Base-by-base conservation (phyloP, 2,113 vertebrate species). In the Hyaena hyaena region DNA sequence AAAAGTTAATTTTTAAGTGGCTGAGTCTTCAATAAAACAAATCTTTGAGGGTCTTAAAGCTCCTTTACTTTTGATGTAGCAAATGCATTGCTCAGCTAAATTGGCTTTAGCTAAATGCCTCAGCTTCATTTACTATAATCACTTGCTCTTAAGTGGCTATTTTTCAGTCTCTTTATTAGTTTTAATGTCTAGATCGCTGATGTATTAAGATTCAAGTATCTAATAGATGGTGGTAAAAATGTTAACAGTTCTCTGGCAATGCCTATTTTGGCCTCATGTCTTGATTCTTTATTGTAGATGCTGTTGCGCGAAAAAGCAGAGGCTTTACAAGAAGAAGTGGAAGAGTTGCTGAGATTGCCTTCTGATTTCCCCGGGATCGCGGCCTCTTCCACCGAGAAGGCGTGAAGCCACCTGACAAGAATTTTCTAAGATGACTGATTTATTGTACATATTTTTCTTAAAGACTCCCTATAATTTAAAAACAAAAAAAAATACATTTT, bases 231-330 rank as follows among this genome's bases (percentile, higher is more conserved):
- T 80, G 43, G 48, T 65, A 82, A 91, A 97, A 96, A 81, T 90
- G 50, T 26, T 90, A 76, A 81, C 33, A 76, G 0, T 87, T 94
- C 81, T 82, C 63, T 73, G 66, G 77, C 86, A 89, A 16, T 23
- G 43, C 7, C 33, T 53, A 7, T 94, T 98, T 10, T 10, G 82
- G 84, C 94, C 35, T 80, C 91, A 83, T 43, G 3, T n/a, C 82
- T 66, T 93, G 23, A 35, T 95, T 80, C 48, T 74, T 80, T 33
- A 1, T 86, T 95, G 17, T 80, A 99, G 99, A 99, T 99, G 99
- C 98, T 99, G 11, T 90, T 99, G 95, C 99, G 98, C 93, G 99
- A 99, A 94, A 99, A 99, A 95, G 99, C 99, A n/a, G 99, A 99
- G 74, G 99, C 99, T 95, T 98, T 99, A 23, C 99, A 99, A 98